Base-by-base conservation (phyloP, 1,140 invertebrate species). In the Polyergus mexicanus region DNA sequence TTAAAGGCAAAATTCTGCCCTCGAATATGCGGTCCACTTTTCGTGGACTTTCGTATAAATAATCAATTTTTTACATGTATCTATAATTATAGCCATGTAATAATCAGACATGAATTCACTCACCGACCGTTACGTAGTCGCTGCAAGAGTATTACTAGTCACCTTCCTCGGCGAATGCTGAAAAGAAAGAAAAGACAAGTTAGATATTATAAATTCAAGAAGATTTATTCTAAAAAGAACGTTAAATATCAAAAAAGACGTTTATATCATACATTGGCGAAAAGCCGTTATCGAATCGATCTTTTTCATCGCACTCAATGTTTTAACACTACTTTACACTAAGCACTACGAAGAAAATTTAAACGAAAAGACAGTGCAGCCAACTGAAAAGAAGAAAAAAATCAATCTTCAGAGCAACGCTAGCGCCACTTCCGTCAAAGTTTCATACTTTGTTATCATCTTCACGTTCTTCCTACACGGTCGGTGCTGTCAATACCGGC, bases 31-130 rank as follows among this genome's bases (percentile, higher is more conserved):
- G 13, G 16, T 16, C 4, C 16, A 51, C 4, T 51, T 51, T 51
- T 51, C 16, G 47, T 19, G 16, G 13, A 51, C n/a, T n/a, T n/a
- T n/a, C 16, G 5, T 51, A 5, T 47, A 11, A 44, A 69, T 38
- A 74, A 35, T 74, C 3, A 54, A 10, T 4, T 51, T 54, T 54
- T 72, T 16, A 2, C 5, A 13, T n/a, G 8, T 6, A 51, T 38
- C 3, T 16, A 54, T 74, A 38, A 74, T 56, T 56, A 32, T 32
- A 74, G 4, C 51, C 32, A 38, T 38, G 11, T 0, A 74, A 74
- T 22, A 74, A 74, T 56, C 1, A 13, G 56, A 44, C 22, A 22
- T 68, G 4, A 35, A 74, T 74, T 74, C 32, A 74, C 71, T 74
- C 51, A 56, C 51, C 28, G n/a, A 8, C 10, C 69, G 25, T 11